A percentile compares a stretch with the other conserved stretches of the same genome.
Conservation (phyloP, 1,140 invertebrate genomes). For the Carcinoscorpius rotundicauda region DNA sequence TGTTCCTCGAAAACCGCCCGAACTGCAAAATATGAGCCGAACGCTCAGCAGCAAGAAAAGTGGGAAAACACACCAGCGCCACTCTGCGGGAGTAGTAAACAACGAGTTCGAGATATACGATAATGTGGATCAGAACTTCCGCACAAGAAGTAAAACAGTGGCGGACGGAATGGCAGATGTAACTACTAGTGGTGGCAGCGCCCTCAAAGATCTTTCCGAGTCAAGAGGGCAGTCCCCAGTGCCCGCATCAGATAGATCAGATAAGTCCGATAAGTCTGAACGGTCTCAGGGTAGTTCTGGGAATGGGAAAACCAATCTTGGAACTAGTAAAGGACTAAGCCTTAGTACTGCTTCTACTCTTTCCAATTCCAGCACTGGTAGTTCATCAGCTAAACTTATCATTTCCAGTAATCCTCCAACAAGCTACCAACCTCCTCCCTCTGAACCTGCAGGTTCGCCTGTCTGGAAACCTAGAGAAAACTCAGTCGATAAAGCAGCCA, state of each 20-base stretch:
- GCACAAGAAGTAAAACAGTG: conserved; percentile 75
- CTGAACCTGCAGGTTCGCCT: conserved; percentile 65
- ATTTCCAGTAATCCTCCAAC: conserved; percentile 84
- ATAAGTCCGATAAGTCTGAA: conserved; percentile 17
- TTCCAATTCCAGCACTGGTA: conserved; percentile 83
- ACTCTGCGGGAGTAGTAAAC: conserved; percentile 64
- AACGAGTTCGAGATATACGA: conserved; percentile 57
- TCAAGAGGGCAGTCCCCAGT: too few species aligned
- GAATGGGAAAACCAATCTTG: conserved; percentile 19
- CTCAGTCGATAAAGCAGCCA: conserved; percentile 24
- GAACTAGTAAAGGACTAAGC: conserved; percentile 47
- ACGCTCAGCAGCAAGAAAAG: conserved; percentile 47
- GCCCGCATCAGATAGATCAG: too few species aligned
- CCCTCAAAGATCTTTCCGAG: too few species aligned
- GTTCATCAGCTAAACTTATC: conserved; percentile 72
- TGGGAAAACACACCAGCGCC: conserved; percentile 45
- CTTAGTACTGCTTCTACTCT: conserved; percentile 84
- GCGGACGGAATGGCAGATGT: conserved; percentile 48
- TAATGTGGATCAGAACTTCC: conserved; percentile 52
- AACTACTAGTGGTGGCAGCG: too few species aligned
- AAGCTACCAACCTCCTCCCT: conserved; percentile 58
- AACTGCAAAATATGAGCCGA: conserved; percentile 7
- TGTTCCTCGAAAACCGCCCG: too few species aligned
- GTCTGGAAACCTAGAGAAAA: conserved; percentile 79
- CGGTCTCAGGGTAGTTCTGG: neutral